These are phyloP conservation scores for Isotomurus palustris DNA, from an alignment of 2,888 invertebrate species.

Conservation along the genomic window DNA sequence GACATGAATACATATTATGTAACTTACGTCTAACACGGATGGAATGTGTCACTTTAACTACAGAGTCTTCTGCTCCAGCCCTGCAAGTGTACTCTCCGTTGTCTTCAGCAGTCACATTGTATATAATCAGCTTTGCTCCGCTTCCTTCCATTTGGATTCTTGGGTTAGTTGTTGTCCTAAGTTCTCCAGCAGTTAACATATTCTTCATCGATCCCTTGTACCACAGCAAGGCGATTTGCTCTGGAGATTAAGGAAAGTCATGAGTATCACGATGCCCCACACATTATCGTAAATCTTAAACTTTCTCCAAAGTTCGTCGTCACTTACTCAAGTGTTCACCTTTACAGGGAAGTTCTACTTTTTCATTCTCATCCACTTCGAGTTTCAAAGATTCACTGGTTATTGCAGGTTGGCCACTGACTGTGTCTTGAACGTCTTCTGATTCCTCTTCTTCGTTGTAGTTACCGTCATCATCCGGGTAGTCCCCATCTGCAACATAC, in stretches of 20 bases:
- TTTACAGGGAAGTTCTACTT: conserved; percentile 25
- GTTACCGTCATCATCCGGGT: conserved; percentile 15
- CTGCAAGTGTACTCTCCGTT: conserved; percentile 29
- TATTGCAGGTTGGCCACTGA: conserved; percentile 10
- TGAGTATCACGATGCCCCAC: neutral
- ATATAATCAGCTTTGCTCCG: conserved; percentile 16
- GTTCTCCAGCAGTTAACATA: conserved; percentile 22
- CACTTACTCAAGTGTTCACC: conserved; percentile 31
- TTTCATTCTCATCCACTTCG: conserved; percentile 15
- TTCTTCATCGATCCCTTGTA: conserved; percentile 11
- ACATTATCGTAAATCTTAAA: too few relatives aligned
- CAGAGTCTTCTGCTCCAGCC: neutral
- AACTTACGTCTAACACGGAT: conserved; percentile 32
- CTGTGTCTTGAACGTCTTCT: conserved; percentile 14
- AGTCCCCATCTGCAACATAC: conserved; percentile 6
- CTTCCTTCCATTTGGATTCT: conserved; percentile 10
- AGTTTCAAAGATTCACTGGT: conserved; percentile 18
- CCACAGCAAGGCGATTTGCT: conserved; percentile 23
- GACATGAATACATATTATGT: too few relatives aligned
- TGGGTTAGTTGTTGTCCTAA: conserved; percentile 10
- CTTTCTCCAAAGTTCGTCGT: neutral
- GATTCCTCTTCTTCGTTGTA: conserved; percentile 20
- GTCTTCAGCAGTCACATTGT: conserved; percentile 24
- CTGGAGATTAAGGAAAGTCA: conserved; percentile 11
- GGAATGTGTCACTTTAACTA: conserved; percentile 19